Conservation (phyloP, 2,888 invertebrate species). For the Drosophila anomelani region DNA sequence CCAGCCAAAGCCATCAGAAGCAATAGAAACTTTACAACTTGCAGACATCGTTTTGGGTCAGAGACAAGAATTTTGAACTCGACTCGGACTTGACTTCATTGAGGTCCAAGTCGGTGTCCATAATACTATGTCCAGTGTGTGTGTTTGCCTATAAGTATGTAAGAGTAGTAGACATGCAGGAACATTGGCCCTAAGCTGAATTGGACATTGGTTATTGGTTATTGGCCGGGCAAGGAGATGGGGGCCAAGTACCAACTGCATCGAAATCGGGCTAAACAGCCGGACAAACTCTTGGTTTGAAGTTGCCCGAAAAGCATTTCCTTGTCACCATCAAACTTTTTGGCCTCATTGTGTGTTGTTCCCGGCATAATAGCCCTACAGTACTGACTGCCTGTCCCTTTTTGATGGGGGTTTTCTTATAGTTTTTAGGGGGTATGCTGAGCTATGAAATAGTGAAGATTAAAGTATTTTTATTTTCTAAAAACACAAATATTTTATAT, state of each 20-base stretch:
- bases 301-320: slow-evolving; percentile 73
- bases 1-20: slow-evolving; percentile 37
- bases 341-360: slow-evolving; percentile 11
- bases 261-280: slow-evolving; percentile 22
- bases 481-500: neutral
- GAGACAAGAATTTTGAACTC: slow-evolving; percentile 50
- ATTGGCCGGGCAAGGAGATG: neutral
- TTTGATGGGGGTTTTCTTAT: neutral
- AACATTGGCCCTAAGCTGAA: slow-evolving; percentile 41
- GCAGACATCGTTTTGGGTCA: slow-evolving; percentile 46
- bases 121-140: slow-evolving; percentile 13
- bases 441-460: too few relatives aligned
- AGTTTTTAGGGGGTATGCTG: too few relatives aligned
- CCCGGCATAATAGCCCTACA: neutral
- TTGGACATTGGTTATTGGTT: slow-evolving; percentile 34
- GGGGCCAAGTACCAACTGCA: slow-evolving; percentile 26
- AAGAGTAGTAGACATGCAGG: neutral
- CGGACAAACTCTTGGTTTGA: slow-evolving; percentile 34
- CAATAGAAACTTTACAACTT: slow-evolving; percentile 56
- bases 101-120: slow-evolving; percentile 15
- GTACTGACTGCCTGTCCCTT: neutral
- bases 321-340: slow-evolving; percentile 72
- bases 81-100: slow-evolving; percentile 42
- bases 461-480: neutral
- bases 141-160: slow-evolving; percentile 41